Conservation (phyloP, 2,888 invertebrate species). For the Salpingus planirostris region DNA sequence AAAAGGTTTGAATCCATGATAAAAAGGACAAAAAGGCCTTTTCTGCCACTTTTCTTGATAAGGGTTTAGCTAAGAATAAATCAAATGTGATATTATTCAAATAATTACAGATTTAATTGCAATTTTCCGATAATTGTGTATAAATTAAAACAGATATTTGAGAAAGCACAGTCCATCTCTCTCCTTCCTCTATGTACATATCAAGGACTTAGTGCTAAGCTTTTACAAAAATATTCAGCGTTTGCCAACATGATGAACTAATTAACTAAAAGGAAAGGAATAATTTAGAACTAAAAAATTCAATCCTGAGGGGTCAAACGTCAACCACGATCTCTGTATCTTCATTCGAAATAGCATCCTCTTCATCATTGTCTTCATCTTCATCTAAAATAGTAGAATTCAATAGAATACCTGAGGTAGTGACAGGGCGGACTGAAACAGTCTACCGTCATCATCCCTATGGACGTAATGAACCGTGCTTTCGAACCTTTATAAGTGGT, state of each 20-base stretch:
- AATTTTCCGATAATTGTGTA: no score
- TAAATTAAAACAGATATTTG: no score
- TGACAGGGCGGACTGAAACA: constrained; percentile 11
- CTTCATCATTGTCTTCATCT: constrained; percentile 28
- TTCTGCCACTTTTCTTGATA: no score
- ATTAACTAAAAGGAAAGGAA: neutral
- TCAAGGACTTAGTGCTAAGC: neutral
- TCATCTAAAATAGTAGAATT: constrained; percentile 23
- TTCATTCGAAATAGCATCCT: constrained; percentile 19
- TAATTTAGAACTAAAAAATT: neutral
- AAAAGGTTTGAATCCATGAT: no score
- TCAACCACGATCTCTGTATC: constrained; percentile 13
- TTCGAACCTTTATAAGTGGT: constrained; percentile 26
- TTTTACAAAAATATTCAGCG: constrained; percentile 3
- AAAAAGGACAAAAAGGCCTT: no score
- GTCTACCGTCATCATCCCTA: neutral
- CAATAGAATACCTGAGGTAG: constrained; percentile 24
- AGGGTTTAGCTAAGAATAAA: no score
- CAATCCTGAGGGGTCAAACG: constrained; percentile 10
- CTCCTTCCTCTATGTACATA: constrained; percentile 4
- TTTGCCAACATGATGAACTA: neutral
- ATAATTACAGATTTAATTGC: no score
- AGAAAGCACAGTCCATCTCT: constrained; percentile 12
- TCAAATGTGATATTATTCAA: no score
- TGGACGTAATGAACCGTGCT: constrained; percentile 32